A percentile compares a stretch with the other conserved stretches of the same genome.
Evolutionary conservation across 64 coral and sea anemone species (phyloP).

Genomic region (Platygyra sinensis): DNA sequence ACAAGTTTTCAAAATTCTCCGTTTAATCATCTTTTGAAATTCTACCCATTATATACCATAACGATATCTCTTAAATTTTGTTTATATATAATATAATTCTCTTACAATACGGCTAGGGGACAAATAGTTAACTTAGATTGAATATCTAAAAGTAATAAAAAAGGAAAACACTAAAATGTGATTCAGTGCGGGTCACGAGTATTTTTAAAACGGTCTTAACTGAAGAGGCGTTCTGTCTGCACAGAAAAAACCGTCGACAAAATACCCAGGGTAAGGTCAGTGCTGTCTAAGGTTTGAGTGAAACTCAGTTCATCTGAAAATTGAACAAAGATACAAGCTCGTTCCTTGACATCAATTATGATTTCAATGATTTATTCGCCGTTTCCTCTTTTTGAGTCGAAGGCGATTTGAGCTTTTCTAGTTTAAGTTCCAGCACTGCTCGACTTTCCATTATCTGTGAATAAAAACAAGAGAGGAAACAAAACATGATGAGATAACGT

Average conservation of each 20-base stretch:
- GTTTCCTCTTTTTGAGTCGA: neutral
- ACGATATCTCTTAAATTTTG: neutral
- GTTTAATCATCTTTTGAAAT: constrained; percentile 2
- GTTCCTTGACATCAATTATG: too few species aligned
- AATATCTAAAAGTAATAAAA: constrained; percentile 12
- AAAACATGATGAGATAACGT: too few species aligned
- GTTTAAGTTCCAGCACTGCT: constrained; percentile 39
- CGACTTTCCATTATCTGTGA: constrained; percentile 63
- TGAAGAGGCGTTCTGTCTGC: neutral
- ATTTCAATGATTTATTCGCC: neutral
- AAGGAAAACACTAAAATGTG: constrained; percentile 28
- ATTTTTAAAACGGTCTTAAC: neutral
- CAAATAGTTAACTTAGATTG: neutral
- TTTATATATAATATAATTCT: constrained; percentile 36
- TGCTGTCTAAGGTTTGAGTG: neutral
- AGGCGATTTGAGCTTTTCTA: constrained; percentile 36
- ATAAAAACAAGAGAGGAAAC: neutral
- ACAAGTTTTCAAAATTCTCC: neutral
- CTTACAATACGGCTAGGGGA: neutral
- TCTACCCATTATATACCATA: neutral
- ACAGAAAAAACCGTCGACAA: neutral
- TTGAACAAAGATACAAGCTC: neutral
- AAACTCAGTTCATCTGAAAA: neutral
- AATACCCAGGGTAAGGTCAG: neutral
- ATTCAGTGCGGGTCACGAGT: neutral